phyloP scores from a whole-genome alignment of 2,113 vertebrate genomes.

The cattle (Bos taurus) region ARS-UCD2.0 NC_037342.1:43381501-43382000 shows the following conservation, averaged over 20 bases:
- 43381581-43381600: neutral
- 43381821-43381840: neutral
- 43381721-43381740: neutral
- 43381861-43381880: neutral
- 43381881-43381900: neutral
- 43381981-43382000: neutral
- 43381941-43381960: neutral
- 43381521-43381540: neutral
- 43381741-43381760: constrained; percentile 1
- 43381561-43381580: neutral
- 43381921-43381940: neutral
- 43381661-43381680: neutral
- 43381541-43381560: neutral
- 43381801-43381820: neutral
- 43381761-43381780: neutral
- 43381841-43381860: neutral
- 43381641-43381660: neutral
- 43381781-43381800: neutral
- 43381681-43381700: constrained; percentile 12
- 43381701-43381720: constrained; percentile 20
- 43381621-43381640: neutral
- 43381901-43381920: constrained; percentile 12
- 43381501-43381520: constrained; percentile 4
- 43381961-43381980: constrained; percentile 35
- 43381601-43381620: neutral